Percentiles rank a stretch among this genome's conserved stretches.
phyloP scores from a whole-genome alignment of 2,797 vertebrate genomes.

The Falco peregrinus region DNA sequence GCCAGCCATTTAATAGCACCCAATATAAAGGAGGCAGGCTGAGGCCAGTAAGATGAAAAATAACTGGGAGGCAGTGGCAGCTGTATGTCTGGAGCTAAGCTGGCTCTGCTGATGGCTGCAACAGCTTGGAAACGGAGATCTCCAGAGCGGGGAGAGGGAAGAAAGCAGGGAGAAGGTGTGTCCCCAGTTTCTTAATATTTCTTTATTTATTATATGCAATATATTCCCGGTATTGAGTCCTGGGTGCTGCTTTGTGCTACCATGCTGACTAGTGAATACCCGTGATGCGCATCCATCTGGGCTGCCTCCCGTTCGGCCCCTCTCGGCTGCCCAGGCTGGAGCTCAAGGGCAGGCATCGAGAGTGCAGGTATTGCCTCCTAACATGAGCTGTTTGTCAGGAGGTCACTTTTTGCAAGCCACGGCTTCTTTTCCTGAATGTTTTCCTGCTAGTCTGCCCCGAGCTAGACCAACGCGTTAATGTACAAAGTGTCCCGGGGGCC shows the following conservation, averaged over 20 bases:
- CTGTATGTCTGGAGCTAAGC: not conserved
- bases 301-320: not conserved
- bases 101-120: not conserved
- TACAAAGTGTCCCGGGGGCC: not conserved
- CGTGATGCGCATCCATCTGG: rapidly evolving
- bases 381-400: rapidly evolving
- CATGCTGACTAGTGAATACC: not conserved
- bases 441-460: not conserved
- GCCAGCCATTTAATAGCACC: not conserved
- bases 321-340: not conserved
- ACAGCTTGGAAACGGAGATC: not conserved
- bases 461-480: not conserved
- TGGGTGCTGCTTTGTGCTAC: not conserved
- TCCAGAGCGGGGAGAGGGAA: not conserved
- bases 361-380: not conserved
- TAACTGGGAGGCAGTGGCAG: not conserved
- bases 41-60: not conserved
- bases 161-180: not conserved
- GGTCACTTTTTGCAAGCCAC: not conserved
- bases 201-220: not conserved
- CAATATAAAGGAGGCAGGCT: not conserved
- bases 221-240: not conserved
- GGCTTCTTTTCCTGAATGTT: not conserved
- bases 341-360: rapidly evolving
- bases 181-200: not conserved